A percentile compares a stretch with the other conserved stretches of the same genome.
phyloP scores from a whole-genome alignment of 2,113 vertebrate species.

The Urocynchramus pylzowi region DNA sequence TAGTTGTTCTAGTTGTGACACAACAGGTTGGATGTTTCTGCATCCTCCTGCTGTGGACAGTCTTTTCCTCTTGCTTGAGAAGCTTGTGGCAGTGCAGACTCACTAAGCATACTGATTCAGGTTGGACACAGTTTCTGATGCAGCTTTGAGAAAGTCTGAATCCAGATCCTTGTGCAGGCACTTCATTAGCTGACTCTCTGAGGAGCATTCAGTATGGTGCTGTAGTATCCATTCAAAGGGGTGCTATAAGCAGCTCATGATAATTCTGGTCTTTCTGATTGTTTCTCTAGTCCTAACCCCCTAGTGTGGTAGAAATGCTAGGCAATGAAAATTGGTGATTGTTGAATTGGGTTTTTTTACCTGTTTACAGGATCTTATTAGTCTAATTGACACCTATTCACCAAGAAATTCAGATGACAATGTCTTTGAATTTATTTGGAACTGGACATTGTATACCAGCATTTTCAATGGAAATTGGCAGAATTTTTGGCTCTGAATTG shows the following conservation, averaged over 20 bases:
- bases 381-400: not conserved
- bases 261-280: not conserved
- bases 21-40: not conserved
- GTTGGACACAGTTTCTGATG: not conserved
- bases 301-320: not conserved
- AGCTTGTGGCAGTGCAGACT: not conserved
- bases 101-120: not conserved
- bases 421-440: not conserved
- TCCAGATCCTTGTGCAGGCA: not conserved
- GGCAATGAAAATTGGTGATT: not conserved
- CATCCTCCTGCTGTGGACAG: not conserved
- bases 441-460: not conserved
- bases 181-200: not conserved
- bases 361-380: not conserved
- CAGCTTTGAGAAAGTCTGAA: not conserved
- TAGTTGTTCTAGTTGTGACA: not conserved
- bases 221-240: not conserved
- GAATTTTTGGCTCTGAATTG: not conserved
- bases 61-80: not conserved
- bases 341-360: not conserved
- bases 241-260: not conserved
- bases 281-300: not conserved
- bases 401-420: not conserved
- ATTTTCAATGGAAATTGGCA: not conserved
- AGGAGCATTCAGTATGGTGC: not conserved